Base-by-base conservation (phyloP, 2,797 vertebrate genomes). In the Phyllotis vaccarum region DNA sequence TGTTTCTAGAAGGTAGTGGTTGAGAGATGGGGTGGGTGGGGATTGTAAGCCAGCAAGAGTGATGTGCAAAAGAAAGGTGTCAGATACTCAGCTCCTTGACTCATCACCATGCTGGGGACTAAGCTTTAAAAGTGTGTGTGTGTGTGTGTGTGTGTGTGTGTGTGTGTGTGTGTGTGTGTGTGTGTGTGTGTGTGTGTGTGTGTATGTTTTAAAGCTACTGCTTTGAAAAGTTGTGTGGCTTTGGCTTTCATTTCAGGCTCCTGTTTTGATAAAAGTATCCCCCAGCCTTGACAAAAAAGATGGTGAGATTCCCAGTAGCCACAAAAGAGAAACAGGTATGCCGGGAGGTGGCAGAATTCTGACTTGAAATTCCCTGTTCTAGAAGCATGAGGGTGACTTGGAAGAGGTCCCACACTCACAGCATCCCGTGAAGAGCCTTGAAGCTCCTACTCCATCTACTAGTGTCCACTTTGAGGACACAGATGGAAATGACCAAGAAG, bases 171-270 rank as follows among this genome's bases (percentile, higher is more conserved):
- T n/a, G n/a, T n/a, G n/a, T n/a, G n/a, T n/a, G n/a, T n/a, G n/a
- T n/a, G n/a, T n/a, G n/a, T n/a, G n/a, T n/a, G n/a, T n/a, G n/a
- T n/a, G n/a, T n/a, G n/a, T n/a, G n/a, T n/a, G n/a, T n/a, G n/a
- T n/a, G n/a, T n/a, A n/a, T n/a, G n/a, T 27, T 56, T 27, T 56
- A 3, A 19, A 54, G 60, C 14, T 12, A 27, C 5, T 60, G 1
- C 22, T 68, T 92, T 93, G 86, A 60, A 72, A 94, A 75, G 43
- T 56, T 2, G 3, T 3, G 1, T 17, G 90, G 24, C 34, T 62
- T 90, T 78, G 79, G 60, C 46, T 95, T 97, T 22, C 16, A 22
- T 97, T 97, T 97, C 68, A 98, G 97, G 37, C 54, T 2, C 68
- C 88, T 60, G 34, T 43, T 12, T 56, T 82, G 90, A 60, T 17